phyloP scores from a whole-genome alignment of 2,797 vertebrate species.

The Sebastes matsubarae region DNA sequence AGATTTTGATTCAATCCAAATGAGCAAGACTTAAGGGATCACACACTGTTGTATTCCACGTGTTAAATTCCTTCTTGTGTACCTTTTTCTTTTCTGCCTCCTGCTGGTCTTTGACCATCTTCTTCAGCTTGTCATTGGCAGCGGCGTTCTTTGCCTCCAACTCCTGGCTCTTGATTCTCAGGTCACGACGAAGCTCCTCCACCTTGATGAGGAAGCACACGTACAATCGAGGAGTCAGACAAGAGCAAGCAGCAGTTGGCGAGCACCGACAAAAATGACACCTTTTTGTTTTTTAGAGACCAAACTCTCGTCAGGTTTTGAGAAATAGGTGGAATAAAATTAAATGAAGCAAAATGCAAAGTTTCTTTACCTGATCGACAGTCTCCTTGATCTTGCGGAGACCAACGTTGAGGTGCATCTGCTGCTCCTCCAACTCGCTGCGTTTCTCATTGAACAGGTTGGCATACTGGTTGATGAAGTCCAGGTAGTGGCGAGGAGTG shows the following conservation, averaged over 20 bases:
- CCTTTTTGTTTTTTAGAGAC: background rate
- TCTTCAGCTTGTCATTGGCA: slow-evolving; percentile 98
- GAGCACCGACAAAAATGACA: background rate
- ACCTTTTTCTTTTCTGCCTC: slow-evolving; percentile 99
- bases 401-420: slow-evolving; percentile 99
- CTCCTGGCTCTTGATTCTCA: slow-evolving; percentile 98
- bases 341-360: background rate
- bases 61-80: background rate
- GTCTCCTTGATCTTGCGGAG: slow-evolving; percentile 99
- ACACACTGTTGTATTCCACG: too few relatives aligned
- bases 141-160: slow-evolving; percentile 98
- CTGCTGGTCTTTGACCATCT: slow-evolving; percentile 99
- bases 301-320: background rate
- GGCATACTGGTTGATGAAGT: slow-evolving; percentile 99
- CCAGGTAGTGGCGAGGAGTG: slow-evolving; percentile 97
- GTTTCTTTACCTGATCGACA: slow-evolving; percentile 90
- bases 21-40: background rate
- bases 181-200: slow-evolving; percentile 94
- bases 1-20: background rate
- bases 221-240: background rate
- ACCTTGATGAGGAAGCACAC: slow-evolving; percentile 81
- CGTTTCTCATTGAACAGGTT: slow-evolving; percentile 98
- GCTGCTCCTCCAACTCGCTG: slow-evolving; percentile 97
- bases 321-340: background rate
- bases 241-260: background rate